phyloP scores from a whole-genome alignment of 2,113 vertebrate species.

The Leucosticte australis region DNA sequence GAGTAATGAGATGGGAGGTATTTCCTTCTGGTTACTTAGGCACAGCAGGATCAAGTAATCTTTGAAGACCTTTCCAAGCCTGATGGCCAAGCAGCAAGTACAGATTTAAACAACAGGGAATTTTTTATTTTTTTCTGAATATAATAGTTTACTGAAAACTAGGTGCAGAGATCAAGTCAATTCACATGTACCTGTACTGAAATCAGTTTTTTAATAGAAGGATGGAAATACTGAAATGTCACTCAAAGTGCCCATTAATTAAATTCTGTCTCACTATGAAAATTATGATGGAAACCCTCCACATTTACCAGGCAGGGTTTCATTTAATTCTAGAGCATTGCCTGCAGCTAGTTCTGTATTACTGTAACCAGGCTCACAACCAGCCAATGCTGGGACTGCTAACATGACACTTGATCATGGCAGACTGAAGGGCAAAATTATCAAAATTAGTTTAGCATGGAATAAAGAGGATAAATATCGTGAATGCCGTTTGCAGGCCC shows the following conservation, averaged over 20 bases:
- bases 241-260: neutral
- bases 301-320: neutral
- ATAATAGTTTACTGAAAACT: neutral
- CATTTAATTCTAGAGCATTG: neutral
- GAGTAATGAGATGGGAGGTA: constrained; percentile 14
- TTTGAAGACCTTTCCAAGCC: constrained; percentile 14
- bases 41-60: constrained; percentile 53
- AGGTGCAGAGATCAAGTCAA: neutral
- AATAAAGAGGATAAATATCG: neutral
- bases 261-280: neutral
- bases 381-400: neutral
- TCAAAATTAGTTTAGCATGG: neutral
- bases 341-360: neutral
- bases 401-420: neutral
- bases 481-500: neutral
- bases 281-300: neutral
- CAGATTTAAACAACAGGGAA: neutral
- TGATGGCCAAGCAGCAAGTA: neutral
- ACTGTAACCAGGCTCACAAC: neutral
- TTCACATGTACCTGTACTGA: neutral
- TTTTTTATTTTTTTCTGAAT: neutral
- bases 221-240: neutral
- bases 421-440: neutral
- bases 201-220: neutral
- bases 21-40: constrained; percentile 46